These are phyloP conservation scores for Crax fasciolata DNA, from an alignment of 2,797 vertebrate species.

Conservation along the genomic window DNA sequence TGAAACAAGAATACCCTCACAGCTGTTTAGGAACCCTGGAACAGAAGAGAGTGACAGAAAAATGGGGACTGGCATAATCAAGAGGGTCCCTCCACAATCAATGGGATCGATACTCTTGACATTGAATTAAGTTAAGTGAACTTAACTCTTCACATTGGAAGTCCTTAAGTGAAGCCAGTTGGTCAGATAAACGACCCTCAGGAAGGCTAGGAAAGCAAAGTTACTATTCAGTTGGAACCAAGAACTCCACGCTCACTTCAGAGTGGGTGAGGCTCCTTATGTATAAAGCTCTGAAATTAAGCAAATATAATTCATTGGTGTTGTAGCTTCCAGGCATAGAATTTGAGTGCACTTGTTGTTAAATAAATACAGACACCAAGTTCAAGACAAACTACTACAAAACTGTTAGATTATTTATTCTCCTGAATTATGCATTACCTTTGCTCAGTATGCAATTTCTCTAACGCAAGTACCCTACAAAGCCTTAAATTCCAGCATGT, in stretches of 20 bases:
- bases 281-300: constrained; percentile 22
- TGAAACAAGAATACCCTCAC: accelerated
- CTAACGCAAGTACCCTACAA: not conserved
- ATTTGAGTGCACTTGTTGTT: constrained; percentile 53
- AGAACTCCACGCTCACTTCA: not conserved
- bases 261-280: not conserved
- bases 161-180: not conserved
- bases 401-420: constrained; percentile 60
- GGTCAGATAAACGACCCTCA: not conserved
- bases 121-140: too few relatives aligned
- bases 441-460: not conserved
- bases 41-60: not conserved
- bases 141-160: too few relatives aligned
- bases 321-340: constrained; percentile 45
- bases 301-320: constrained; percentile 34
- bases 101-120: not conserved
- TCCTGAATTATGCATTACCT: constrained; percentile 68
- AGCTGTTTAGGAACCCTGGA: not conserved
- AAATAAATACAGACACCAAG: constrained; percentile 68
- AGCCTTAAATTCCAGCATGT: constrained; percentile 36
- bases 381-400: not conserved
- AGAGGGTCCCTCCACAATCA: not conserved
- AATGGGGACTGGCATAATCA: not conserved
- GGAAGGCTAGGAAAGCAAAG: not conserved
- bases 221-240: not conserved